phyloP scores from a whole-genome alignment of 2,888 invertebrate genomes.

The Netelia virgata region DNA sequence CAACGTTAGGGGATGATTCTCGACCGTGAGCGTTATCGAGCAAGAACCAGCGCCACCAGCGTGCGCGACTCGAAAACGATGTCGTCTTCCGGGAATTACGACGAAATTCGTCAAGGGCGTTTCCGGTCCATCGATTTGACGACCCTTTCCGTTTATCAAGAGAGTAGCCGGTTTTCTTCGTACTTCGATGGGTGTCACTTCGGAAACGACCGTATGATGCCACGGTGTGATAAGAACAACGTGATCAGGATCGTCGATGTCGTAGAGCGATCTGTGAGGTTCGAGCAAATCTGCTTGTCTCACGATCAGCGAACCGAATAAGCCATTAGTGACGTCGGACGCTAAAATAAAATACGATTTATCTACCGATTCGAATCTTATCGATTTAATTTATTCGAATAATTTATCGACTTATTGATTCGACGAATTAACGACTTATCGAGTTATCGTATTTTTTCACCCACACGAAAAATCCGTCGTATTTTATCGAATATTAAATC shows the following conservation, averaged over 20 bases:
- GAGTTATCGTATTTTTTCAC: no score
- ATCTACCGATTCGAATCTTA: background rate
- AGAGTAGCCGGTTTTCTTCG: conserved; percentile 86
- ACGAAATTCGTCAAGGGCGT: conserved; percentile 84
- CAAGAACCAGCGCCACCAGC: conserved; percentile 90
- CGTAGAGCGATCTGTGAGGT: conserved; percentile 88
- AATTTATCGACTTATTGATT: background rate
- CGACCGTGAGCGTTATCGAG: conserved; percentile 88
- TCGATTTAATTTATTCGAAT: background rate
- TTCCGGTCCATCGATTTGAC: conserved; percentile 84
- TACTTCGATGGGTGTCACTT: conserved; percentile 83
- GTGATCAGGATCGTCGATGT: conserved; percentile 90
- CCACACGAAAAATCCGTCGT: no score
- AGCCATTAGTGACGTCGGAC: conserved; percentile 89
- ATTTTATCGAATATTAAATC: no score
- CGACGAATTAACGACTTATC: no score
- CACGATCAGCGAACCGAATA: conserved; percentile 90
- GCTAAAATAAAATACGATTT: conserved; percentile 80
- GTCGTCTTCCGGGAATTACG: conserved; percentile 87
- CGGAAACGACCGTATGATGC: conserved; percentile 86
- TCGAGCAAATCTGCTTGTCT: conserved; percentile 88
- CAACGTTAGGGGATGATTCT: conserved; percentile 88
- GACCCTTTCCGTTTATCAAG: conserved; percentile 88
- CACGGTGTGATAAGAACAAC: conserved; percentile 90
- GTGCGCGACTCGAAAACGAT: conserved; percentile 89